phyloP scores from a whole-genome alignment of 2,888 invertebrate genomes.

The Linnaemya vulpina region DNA sequence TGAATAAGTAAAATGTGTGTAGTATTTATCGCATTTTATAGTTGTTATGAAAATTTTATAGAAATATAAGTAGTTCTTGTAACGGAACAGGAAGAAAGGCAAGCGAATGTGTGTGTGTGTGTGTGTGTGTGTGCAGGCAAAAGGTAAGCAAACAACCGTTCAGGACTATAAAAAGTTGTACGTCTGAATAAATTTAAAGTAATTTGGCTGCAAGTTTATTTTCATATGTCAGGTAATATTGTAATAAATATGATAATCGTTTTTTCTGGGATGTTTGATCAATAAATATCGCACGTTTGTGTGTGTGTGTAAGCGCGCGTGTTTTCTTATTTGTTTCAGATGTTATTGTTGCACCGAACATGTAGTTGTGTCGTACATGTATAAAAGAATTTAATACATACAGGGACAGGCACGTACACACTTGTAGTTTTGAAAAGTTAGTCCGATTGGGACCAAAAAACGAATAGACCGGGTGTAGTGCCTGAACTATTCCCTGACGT shows the following conservation, averaged over 20 bases:
- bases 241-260: constrained; percentile 70
- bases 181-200: constrained; percentile 46
- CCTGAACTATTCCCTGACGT: too few relatives aligned
- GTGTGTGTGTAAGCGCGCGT: too few relatives aligned
- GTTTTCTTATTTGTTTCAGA: neutral
- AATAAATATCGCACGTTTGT: constrained; percentile 43
- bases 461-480: too few relatives aligned
- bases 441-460: too few relatives aligned
- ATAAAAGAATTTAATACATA: neutral
- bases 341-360: constrained; percentile 15
- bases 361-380: too few relatives aligned
- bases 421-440: too few relatives aligned
- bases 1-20: constrained; percentile 38
- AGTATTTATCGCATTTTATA: constrained; percentile 23
- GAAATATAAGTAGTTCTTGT: constrained; percentile 26
- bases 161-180: neutral
- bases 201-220: constrained; percentile 55
- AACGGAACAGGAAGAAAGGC: neutral
- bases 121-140: neutral
- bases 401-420: too few relatives aligned
- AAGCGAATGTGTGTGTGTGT: neutral
- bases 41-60: constrained; percentile 28
- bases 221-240: constrained; percentile 67
- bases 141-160: neutral
- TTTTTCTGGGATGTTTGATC: constrained; percentile 53